These are phyloP conservation scores for Cheilosia soror DNA, from an alignment of 2,888 invertebrate species.

Conservation along the genomic window DNA sequence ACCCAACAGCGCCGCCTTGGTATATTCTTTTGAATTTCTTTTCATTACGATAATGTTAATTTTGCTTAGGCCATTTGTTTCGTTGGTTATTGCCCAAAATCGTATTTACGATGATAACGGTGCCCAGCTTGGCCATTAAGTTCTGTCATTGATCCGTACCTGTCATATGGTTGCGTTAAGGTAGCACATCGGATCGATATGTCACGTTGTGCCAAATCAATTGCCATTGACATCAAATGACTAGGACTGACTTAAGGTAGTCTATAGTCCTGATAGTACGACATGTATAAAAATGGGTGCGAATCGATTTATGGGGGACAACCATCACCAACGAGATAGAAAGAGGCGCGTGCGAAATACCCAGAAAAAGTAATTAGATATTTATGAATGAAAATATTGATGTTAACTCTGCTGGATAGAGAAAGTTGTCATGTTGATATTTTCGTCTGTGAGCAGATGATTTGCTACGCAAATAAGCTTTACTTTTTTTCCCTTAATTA, in stretches of 20 bases:
- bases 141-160: background rate
- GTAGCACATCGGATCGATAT: constrained; percentile 18
- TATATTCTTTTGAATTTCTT: constrained; percentile 18
- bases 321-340: background rate
- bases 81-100: constrained; percentile 17
- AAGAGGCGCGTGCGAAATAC: background rate
- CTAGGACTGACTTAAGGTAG: background rate
- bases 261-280: background rate
- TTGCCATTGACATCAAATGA: constrained; percentile 17
- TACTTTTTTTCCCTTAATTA: background rate
- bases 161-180: background rate
- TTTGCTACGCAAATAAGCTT: constrained; percentile 11
- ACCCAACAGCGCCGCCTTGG: background rate
- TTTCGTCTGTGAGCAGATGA: background rate
- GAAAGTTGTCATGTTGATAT: background rate
- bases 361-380: constrained; percentile 2
- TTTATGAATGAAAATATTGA: constrained; percentile 10
- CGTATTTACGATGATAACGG: background rate
- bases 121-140: constrained; percentile 11
- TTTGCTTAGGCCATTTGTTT: constrained; percentile 3
- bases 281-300: constrained; percentile 18
- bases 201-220: constrained; percentile 11
- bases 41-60: constrained; percentile 11
- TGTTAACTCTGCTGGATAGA: background rate
- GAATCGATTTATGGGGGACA: constrained; percentile 26